Conservation (phyloP, 2,888 invertebrate species). For the Osedax fenrisi region DNA sequence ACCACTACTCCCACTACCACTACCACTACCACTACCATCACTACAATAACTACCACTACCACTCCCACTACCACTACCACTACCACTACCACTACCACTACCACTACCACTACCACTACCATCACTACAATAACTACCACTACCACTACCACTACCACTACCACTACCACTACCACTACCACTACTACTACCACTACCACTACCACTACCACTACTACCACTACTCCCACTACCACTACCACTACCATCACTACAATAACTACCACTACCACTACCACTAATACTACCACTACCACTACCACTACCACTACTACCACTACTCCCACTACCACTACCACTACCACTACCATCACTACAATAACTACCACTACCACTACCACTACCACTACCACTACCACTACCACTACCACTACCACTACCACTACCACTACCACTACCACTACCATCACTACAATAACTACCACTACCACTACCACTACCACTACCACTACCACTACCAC, state of each 20-base stretch:
- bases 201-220: not conserved
- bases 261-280: not conserved
- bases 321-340: not conserved
- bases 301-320: not conserved
- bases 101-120: not conserved
- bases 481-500: conserved; percentile 8
- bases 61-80: not conserved
- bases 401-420: not conserved
- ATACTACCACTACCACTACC: not conserved
- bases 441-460: not conserved
- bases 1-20: not conserved
- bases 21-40: not conserved
- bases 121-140: not conserved
- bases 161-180: not conserved
- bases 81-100: not conserved
- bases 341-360: not conserved
- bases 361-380: not conserved
- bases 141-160: not conserved
- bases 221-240: not conserved
- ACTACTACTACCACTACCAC: not conserved
- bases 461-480: not conserved
- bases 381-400: not conserved
- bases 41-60: not conserved
- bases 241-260: not conserved
- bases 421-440: not conserved